Percentiles rank a stretch among this genome's conserved stretches.
These are phyloP conservation scores for Pangasius krempfi DNA, from an alignment of 2,797 vertebrate species.

Conservation along the genomic window DNA sequence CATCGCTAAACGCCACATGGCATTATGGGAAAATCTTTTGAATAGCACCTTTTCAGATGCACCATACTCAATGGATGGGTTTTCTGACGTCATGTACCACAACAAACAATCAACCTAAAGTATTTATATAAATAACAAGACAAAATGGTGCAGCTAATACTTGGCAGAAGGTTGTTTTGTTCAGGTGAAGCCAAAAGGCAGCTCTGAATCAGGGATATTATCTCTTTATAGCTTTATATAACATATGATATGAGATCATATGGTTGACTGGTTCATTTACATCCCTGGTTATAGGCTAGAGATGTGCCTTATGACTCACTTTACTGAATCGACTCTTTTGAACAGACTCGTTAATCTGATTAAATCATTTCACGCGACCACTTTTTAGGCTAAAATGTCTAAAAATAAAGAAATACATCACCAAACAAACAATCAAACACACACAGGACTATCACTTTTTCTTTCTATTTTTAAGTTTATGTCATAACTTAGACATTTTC, in stretches of 20 bases:
- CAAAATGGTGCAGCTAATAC: neutral
- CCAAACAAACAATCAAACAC: neutral
- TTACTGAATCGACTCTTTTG: conserved; percentile 10
- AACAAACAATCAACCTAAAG: neutral
- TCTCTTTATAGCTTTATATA: conserved; percentile 7
- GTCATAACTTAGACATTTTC: neutral
- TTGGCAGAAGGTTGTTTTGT: neutral
- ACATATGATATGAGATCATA: neutral
- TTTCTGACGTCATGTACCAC: no score
- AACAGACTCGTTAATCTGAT: neutral
- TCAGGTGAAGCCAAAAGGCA: neutral
- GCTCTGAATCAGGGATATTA: neutral
- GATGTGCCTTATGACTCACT: neutral
- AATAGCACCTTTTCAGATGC: neutral
- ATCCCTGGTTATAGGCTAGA: neutral
- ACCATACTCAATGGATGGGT: neutral
- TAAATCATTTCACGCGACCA: neutral
- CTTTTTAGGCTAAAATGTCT: neutral
- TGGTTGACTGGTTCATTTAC: neutral
- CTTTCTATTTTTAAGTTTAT: neutral
- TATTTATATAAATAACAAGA: neutral
- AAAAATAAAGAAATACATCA: neutral
- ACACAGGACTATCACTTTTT: neutral
- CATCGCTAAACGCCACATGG: neutral
- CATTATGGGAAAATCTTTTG: neutral